Conservation (phyloP, 2,113 vertebrate genomes). For the Poicephalus gulielmi region DNA sequence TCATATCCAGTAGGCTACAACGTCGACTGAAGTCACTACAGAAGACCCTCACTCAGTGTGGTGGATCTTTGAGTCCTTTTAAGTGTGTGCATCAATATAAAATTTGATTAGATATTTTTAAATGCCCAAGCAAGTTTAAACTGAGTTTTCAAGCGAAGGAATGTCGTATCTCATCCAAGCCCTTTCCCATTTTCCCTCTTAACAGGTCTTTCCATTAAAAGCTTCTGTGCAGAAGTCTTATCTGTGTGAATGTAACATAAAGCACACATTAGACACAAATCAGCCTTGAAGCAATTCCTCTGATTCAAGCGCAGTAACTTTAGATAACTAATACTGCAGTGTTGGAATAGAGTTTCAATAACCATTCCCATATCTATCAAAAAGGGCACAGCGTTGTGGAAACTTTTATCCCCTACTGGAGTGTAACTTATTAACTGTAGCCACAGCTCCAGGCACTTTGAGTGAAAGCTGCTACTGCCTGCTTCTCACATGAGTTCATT, state of each 20-base stretch:
- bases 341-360: not conserved
- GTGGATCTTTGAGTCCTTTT: not conserved
- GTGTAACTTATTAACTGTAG: not conserved
- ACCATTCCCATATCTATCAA: not conserved
- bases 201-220: not conserved
- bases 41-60: not conserved
- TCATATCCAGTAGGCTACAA: not conserved
- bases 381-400: not conserved
- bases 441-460: not conserved
- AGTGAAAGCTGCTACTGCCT: not conserved
- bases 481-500: not conserved
- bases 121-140: not conserved
- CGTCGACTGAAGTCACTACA: fast-evolving
- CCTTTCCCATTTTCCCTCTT: not conserved
- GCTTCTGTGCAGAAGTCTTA: not conserved
- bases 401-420: not conserved
- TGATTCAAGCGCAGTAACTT: not conserved
- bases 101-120: not conserved
- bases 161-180: not conserved
- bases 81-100: not conserved
- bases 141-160: not conserved
- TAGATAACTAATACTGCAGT: not conserved
- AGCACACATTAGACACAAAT: not conserved
- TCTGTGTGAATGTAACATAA: not conserved
- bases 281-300: not conserved